These are phyloP conservation scores for Drosophila basisetae DNA, from an alignment of 2,888 invertebrate genomes.

Conservation along the genomic window DNA sequence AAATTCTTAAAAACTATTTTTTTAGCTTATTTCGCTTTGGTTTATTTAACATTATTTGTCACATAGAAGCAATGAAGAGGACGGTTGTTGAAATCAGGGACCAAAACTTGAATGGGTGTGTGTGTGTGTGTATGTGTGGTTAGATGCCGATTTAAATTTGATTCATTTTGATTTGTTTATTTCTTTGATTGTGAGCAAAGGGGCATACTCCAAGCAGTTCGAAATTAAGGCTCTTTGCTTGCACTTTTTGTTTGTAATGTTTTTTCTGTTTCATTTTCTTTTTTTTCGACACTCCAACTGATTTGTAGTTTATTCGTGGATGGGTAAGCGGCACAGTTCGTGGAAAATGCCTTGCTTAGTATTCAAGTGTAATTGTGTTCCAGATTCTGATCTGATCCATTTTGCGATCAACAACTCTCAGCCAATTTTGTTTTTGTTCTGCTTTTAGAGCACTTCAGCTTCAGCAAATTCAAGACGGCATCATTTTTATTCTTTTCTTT, in stretches of 20 bases:
- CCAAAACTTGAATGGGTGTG: constrained; percentile 38
- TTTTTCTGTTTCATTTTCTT: not conserved
- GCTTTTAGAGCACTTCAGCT: constrained; percentile 19
- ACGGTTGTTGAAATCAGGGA: constrained; percentile 74
- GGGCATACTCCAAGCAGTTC: constrained; percentile 62
- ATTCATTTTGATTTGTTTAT: constrained; percentile 15
- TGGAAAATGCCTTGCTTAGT: not conserved
- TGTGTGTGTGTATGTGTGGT: constrained; percentile 11
- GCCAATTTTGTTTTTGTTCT: constrained; percentile 1
- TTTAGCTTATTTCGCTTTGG: constrained; percentile 15
- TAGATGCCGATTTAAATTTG: constrained; percentile 48
- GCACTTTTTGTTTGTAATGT: constrained; percentile 5
- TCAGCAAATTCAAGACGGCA: constrained; percentile 55
- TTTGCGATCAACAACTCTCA: constrained; percentile 12
- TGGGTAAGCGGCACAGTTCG: not conserved
- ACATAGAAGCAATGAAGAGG: constrained; percentile 80
- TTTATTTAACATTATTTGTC: constrained; percentile 75
- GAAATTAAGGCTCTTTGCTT: constrained; percentile 42
- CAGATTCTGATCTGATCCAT: constrained; percentile 2
- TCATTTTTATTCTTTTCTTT: constrained; percentile 5
- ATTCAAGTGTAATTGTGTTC: not conserved
- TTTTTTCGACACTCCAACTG: not conserved
- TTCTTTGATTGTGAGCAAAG: constrained; percentile 62
- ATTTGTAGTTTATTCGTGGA: constrained; percentile 17
- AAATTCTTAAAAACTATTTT: constrained; percentile 11